Conservation (phyloP, 2,113 vertebrate species). For the Genyomyrus donnyi region DNA sequence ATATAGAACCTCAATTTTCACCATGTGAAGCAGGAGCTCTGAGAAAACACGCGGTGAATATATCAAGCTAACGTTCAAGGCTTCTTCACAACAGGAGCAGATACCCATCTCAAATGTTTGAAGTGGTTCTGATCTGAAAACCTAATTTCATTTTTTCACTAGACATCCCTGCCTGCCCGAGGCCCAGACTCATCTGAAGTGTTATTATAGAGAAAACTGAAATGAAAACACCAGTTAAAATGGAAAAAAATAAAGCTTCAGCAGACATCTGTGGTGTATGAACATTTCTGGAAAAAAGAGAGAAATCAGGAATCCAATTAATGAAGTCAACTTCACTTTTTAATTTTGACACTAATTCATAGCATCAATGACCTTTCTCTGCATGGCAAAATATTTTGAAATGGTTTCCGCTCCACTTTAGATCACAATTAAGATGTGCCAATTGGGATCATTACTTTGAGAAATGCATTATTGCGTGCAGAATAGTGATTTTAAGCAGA, state of each 20-base stretch:
- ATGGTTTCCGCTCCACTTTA: conserved; percentile 50
- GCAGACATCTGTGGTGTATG: conserved; percentile 57
- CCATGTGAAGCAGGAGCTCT: neutral
- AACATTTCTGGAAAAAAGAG: conserved; percentile 39
- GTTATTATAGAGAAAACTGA: conserved; percentile 91
- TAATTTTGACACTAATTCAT: conserved; percentile 55
- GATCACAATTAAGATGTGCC: conserved; percentile 42
- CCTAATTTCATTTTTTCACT: conserved; percentile 99
- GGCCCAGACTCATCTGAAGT: conserved; percentile 89
- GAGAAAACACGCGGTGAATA: neutral
- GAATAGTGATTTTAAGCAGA: neutral
- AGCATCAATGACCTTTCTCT: conserved; percentile 56
- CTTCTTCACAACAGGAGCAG: neutral
- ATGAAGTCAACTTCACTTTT: conserved; percentile 41
- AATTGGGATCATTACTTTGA: conserved; percentile 30
- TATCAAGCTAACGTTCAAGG: neutral
- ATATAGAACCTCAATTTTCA: conserved; percentile 1
- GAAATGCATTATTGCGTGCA: conserved; percentile 21
- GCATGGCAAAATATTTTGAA: conserved; percentile 28
- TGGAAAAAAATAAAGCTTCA: conserved; percentile 39
- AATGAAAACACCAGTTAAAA: conserved; percentile 79
- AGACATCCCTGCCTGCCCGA: conserved; percentile 76
- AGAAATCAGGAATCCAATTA: neutral
- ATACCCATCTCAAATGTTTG: neutral
- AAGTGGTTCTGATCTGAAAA: conserved; percentile 75